These are phyloP conservation scores for Pollenia amentaria DNA, from an alignment of 2,888 invertebrate genomes.

Conservation along the genomic window DNA sequence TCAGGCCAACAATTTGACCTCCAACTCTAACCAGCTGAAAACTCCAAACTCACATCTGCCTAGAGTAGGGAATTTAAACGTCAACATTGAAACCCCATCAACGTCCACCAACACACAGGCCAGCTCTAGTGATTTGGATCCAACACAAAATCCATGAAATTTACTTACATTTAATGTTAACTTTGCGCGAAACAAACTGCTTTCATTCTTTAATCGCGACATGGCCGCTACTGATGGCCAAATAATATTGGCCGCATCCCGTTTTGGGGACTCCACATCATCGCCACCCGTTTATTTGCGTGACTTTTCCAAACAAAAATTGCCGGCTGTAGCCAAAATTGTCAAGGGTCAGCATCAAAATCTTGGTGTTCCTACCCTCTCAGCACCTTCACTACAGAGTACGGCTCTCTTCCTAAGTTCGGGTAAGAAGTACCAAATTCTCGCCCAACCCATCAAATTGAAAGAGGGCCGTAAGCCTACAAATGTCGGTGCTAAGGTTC, in stretches of 20 bases:
- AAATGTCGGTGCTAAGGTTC: conserved; percentile 91
- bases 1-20: conserved; percentile 62
- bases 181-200: conserved; percentile 84
- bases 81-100: conserved; percentile 71
- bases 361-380: conserved; percentile 94
- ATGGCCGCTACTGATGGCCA: conserved; percentile 97
- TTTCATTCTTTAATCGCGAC: conserved; percentile 84
- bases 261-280: conserved; percentile 84
- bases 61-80: conserved; percentile 74
- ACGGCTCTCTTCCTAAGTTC: conserved; percentile 94
- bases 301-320: conserved; percentile 88
- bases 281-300: conserved; percentile 82
- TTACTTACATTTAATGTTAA: conserved; percentile 84
- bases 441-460: conserved; percentile 95
- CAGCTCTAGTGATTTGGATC: conserved; percentile 59
- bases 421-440: conserved; percentile 93
- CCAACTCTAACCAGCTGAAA: conserved; percentile 62
- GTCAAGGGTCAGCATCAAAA: conserved; percentile 97
- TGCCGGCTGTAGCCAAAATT: conserved; percentile 95
- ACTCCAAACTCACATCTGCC: conserved; percentile 41
- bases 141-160: conserved; percentile 82
- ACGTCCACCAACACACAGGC: conserved; percentile 28
- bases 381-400: conserved; percentile 93
- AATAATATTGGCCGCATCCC: conserved; percentile 93
- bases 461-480: conserved; percentile 94